Conservation (phyloP, 2,797 vertebrate species). For the Lagorchestes hirsutus region DNA sequence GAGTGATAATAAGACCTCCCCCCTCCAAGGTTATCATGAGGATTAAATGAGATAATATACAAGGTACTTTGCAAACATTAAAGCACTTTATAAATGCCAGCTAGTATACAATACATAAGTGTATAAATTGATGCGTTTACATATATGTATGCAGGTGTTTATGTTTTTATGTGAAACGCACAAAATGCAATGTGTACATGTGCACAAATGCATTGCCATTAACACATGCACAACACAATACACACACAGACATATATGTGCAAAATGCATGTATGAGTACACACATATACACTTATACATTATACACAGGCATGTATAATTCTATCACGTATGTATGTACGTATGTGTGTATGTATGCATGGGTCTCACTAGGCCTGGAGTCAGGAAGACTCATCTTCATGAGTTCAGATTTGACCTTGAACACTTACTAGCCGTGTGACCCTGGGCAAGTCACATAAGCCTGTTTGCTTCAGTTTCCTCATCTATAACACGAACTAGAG, state of each 20-base stretch:
- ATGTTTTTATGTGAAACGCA: neutral
- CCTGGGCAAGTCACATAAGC: neutral
- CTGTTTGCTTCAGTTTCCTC: too few relatives aligned
- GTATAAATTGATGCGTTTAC: neutral
- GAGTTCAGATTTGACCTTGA: neutral
- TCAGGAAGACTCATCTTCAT: neutral
- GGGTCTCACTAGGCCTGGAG: neutral
- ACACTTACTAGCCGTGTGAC: neutral
- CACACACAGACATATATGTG: too few relatives aligned
- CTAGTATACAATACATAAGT: neutral
- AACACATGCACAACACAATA: too few relatives aligned
- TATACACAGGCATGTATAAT: neutral
- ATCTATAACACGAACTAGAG: neutral
- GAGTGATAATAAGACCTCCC: too few relatives aligned
- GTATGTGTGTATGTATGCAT: too few relatives aligned
- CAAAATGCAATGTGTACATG: neutral
- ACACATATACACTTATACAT: neutral
- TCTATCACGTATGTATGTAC: too few relatives aligned
- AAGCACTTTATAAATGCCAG: neutral
- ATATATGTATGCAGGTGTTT: neutral
- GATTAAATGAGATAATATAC: too few relatives aligned
- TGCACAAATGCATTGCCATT: too few relatives aligned
- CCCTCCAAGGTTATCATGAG: too few relatives aligned
- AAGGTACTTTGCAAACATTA: too few relatives aligned
- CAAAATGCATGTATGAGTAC: too few relatives aligned